A percentile compares a stretch with the other conserved stretches of the same genome.
phyloP scores from a whole-genome alignment of 2,113 vertebrate genomes.

The Caracal caracal region DNA sequence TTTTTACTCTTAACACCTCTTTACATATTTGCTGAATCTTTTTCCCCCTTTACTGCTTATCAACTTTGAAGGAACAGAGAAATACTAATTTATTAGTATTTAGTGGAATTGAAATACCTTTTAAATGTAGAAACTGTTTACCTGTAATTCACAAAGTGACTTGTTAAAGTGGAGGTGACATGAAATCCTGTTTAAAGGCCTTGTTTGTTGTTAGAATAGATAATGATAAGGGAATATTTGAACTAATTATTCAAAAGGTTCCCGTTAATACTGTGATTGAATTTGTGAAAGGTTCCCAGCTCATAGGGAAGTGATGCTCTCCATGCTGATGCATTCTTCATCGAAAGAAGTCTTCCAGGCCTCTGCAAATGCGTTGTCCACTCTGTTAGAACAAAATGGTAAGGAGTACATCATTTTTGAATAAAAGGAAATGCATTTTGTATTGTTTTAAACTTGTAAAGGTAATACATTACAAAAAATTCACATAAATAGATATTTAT shows the following conservation, averaged over 20 bases:
- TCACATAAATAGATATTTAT: not conserved
- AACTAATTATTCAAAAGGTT: not conserved
- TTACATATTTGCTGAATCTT: not conserved
- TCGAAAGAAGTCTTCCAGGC: constrained; percentile 93
- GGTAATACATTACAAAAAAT: not conserved
- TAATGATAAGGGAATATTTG: not conserved
- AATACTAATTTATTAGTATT: not conserved
- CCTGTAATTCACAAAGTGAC: not conserved
- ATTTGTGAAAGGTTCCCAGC: constrained; percentile 89
- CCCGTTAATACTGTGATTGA: not conserved
- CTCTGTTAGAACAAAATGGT: constrained; percentile 92
- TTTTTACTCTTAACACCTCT: not conserved
- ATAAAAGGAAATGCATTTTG: not conserved
- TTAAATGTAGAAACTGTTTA: not conserved
- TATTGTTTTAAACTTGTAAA: not conserved
- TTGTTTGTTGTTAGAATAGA: not conserved
- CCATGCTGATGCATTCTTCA: constrained; percentile 94
- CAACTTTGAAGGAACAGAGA: constrained; percentile 5
- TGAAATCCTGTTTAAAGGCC: not conserved
- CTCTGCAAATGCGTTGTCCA: constrained; percentile 89
- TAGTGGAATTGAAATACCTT: not conserved
- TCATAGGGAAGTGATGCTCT: constrained; percentile 93
- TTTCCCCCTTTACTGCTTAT: not conserved
- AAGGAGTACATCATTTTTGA: constrained; percentile 48
- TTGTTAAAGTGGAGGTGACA: not conserved